phyloP scores from a whole-genome alignment of 2,888 invertebrate genomes.

The Cryptus viduatorius region DNA sequence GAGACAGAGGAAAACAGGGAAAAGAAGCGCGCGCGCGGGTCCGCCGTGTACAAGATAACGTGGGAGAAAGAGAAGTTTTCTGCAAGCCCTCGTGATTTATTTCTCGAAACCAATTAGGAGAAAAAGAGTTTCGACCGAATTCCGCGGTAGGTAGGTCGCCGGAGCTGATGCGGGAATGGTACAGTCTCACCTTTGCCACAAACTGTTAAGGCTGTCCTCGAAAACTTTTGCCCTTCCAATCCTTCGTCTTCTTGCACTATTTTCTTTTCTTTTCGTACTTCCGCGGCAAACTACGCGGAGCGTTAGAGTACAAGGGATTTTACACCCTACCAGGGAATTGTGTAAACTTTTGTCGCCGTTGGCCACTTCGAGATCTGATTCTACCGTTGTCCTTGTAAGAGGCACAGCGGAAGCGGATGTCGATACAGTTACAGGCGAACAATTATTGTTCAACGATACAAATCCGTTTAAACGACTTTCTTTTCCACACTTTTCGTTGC shows the following conservation, averaged over 20 bases:
- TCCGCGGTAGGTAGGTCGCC: conserved; percentile 50
- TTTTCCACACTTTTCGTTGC: background rate
- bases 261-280: background rate
- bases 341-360: conserved; percentile 57
- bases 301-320: conserved; percentile 12
- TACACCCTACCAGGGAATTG: conserved; percentile 20
- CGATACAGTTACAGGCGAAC: background rate
- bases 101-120: conserved; percentile 69
- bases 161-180: conserved; percentile 53
- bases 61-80: conserved; percentile 64
- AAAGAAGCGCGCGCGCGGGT: conserved; percentile 29
- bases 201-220: conserved; percentile 40
- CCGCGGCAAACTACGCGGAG: conserved; percentile 6
- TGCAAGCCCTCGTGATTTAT: conserved; percentile 70
- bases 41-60: conserved; percentile 58
- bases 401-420: conserved; percentile 12
- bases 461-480: background rate
- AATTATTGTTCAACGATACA: background rate
- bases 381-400: conserved; percentile 22
- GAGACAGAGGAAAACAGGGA: conserved; percentile 51
- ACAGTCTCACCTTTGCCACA: conserved; percentile 36
- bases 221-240: conserved; percentile 30
- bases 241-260: background rate
- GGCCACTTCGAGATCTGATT: conserved; percentile 48
- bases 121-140: conserved; percentile 51